Percentiles rank a stretch among this genome's conserved stretches.
These are phyloP conservation scores for Euschistus heros DNA, from an alignment of 1,140 invertebrate genomes.

Conservation along the genomic window DNA sequence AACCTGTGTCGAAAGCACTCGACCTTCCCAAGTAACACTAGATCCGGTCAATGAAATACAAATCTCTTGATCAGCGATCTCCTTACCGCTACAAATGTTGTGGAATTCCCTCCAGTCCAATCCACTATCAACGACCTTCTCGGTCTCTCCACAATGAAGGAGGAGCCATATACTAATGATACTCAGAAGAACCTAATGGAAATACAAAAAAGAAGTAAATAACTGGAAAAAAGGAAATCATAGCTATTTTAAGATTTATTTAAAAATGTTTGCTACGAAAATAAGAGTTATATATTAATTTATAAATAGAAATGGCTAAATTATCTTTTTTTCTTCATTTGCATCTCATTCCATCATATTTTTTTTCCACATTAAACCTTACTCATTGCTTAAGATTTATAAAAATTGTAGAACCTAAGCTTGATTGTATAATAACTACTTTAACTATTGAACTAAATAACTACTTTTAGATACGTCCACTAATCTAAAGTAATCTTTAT, in stretches of 20 bases:
- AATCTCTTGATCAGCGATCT: slow-evolving; percentile 44
- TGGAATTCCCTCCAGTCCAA: background rate
- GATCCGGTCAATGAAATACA: slow-evolving; percentile 55
- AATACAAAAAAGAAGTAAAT: background rate
- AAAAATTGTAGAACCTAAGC: too few species aligned
- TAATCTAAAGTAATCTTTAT: too few species aligned
- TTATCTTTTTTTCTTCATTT: too few species aligned
- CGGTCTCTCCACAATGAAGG: background rate
- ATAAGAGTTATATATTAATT: background rate
- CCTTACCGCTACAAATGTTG: background rate
- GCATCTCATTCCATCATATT: too few species aligned
- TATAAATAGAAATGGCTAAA: background rate
- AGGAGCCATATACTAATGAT: background rate
- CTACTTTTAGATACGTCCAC: too few species aligned
- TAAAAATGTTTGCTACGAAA: background rate
- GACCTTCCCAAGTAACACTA: slow-evolving; percentile 58
- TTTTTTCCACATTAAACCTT: too few species aligned
- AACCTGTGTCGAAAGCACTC: slow-evolving; percentile 52
- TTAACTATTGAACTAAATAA: too few species aligned
- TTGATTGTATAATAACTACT: too few species aligned
- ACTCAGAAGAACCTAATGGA: background rate
- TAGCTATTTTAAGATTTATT: background rate
- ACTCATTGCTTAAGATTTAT: too few species aligned
- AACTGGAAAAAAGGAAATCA: background rate
- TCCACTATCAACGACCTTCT: background rate